phyloP scores from a whole-genome alignment of 2,113 vertebrate species.

The Stegostoma tigrinum region DNA sequence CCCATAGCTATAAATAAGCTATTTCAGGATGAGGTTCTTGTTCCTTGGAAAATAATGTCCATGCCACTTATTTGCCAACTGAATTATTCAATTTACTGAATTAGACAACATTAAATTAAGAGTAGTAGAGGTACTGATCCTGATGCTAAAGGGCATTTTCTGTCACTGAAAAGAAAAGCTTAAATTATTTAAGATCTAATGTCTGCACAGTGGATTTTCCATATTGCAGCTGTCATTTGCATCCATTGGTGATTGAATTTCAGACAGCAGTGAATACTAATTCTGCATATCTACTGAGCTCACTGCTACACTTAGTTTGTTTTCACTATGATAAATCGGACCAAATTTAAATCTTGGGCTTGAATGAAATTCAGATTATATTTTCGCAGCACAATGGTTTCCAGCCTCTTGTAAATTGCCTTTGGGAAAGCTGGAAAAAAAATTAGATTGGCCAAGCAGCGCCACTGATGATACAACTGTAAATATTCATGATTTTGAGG shows the following conservation, averaged over 20 bases:
- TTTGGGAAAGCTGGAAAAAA: not conserved
- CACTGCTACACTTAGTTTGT: not conserved
- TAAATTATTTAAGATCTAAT: slow-evolving; percentile 6
- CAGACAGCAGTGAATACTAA: not conserved
- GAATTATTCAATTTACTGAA: not conserved
- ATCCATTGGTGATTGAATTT: not conserved
- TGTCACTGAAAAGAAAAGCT: not conserved
- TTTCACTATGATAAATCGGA: not conserved
- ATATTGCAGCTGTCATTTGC: not conserved
- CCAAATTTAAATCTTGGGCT: not conserved
- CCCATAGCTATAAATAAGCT: not conserved
- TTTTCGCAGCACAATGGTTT: not conserved
- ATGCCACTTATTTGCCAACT: not conserved
- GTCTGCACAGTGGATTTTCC: not conserved
- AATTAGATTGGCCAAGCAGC: not conserved
- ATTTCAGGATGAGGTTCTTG: not conserved
- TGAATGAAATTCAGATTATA: not conserved
- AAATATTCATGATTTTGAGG: not conserved
- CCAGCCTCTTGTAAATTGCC: not conserved
- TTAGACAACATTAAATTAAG: not conserved
- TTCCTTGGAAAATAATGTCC: not conserved
- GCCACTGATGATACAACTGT: not conserved
- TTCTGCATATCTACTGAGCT: not conserved
- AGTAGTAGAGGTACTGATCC: not conserved
- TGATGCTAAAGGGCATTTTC: not conserved